These are phyloP conservation scores for Trogon melanurus DNA, from an alignment of 2,113 vertebrate genomes.

Conservation along the genomic window DNA sequence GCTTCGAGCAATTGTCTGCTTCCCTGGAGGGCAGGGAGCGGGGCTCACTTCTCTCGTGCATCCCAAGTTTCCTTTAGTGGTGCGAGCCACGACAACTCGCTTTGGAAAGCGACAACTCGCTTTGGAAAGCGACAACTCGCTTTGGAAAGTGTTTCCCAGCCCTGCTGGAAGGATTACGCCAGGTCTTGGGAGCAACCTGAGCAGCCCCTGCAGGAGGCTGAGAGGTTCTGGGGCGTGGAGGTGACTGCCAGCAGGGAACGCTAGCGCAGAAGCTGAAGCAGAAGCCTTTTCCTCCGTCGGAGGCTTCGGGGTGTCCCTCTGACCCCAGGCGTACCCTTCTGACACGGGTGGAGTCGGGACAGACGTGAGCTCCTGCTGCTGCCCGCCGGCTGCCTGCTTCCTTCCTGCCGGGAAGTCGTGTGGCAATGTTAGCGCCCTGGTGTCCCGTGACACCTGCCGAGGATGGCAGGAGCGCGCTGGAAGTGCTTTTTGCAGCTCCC, in stretches of 20 bases:
- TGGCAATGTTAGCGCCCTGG: not conserved
- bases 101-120: not conserved
- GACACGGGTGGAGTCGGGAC: not conserved
- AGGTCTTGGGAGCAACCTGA: not conserved
- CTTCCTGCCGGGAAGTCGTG: not conserved
- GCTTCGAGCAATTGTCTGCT: not conserved
- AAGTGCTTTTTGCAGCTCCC: not conserved
- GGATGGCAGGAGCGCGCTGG: not conserved
- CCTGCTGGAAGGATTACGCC: not conserved
- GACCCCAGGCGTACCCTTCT: not conserved
- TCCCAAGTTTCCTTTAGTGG: not conserved
- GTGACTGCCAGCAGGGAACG: not conserved
- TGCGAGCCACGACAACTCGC: not conserved
- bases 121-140: not conserved
- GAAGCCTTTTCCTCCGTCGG: not conserved
- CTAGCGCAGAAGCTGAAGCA: not conserved
- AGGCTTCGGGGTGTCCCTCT: not conserved
- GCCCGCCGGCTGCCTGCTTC: not conserved
- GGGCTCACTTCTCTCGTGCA: not conserved
- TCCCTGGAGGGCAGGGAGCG: not conserved
- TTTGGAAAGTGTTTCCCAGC: not conserved
- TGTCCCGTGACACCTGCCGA: not conserved
- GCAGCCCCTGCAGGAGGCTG: not conserved
- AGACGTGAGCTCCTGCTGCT: not conserved
- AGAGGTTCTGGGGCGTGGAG: not conserved